Percentiles rank a stretch among this genome's conserved stretches.
These are phyloP conservation scores for Selene dorsalis DNA, from an alignment of 2,797 vertebrate species.

Conservation along the genomic window DNA sequence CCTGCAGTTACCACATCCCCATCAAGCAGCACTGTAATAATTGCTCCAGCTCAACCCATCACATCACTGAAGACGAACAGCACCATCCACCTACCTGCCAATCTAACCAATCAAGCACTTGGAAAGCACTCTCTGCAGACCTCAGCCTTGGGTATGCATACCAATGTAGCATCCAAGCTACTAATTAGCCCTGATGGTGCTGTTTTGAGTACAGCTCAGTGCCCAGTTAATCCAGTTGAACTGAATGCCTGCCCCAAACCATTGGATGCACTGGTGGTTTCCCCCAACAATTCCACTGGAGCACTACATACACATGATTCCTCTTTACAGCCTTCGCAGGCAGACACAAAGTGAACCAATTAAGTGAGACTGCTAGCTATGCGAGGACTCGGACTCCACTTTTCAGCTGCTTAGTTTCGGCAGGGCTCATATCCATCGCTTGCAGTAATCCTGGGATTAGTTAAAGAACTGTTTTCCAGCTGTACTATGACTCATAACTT, in stretches of 20 bases:
- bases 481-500: conserved; percentile 58
- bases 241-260: conserved; percentile 66
- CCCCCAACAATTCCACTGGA: conserved; percentile 78
- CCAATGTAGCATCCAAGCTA: conserved; percentile 84
- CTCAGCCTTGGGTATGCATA: conserved; percentile 78
- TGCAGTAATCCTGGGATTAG: conserved; percentile 41
- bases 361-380: conserved; percentile 51
- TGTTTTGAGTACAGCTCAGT: conserved; percentile 88
- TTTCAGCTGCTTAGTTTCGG: conserved; percentile 48
- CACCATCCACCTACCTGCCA: conserved; percentile 48
- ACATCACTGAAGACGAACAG: conserved; percentile 57
- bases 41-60: conserved; percentile 67
- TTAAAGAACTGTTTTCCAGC: conserved; percentile 53
- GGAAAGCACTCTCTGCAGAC: conserved; percentile 65
- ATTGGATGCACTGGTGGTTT: conserved; percentile 69
- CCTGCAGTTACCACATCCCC: conserved; percentile 69
- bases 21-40: conserved; percentile 65
- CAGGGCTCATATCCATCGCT: conserved; percentile 47
- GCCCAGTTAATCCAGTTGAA: conserved; percentile 74
- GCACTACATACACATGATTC: conserved; percentile 76
- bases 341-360: conserved; percentile 86
- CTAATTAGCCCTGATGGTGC: conserved; percentile 92
- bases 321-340: conserved; percentile 79
- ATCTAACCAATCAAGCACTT: conserved; percentile 62
- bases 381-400: conserved; percentile 37